Conservation (phyloP, 2,888 invertebrate genomes). For the Ctena decussata region DNA sequence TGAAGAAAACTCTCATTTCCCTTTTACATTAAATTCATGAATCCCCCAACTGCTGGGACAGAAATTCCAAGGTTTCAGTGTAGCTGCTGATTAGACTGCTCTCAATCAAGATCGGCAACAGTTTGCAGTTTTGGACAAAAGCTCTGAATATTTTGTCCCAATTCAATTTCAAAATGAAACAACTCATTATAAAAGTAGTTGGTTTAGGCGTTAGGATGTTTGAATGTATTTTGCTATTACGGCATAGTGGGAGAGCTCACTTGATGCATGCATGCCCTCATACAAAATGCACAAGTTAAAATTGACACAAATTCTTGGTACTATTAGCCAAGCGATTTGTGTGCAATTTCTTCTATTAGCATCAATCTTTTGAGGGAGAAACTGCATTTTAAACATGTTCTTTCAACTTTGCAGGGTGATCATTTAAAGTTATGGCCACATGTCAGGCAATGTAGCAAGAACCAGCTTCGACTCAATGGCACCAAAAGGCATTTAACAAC, state of each 20-base stretch:
- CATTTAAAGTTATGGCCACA: conserved; percentile 22
- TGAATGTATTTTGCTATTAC: too few species aligned
- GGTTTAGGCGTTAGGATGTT: too few species aligned
- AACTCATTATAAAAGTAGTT: too few species aligned
- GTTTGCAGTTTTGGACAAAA: too few species aligned
- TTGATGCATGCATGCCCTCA: conserved; percentile 9
- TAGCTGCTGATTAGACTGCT: too few species aligned
- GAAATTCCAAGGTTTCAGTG: too few species aligned
- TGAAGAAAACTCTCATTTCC: conserved; percentile 3
- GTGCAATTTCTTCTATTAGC: conserved; percentile 21
- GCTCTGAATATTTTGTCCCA: too few species aligned
- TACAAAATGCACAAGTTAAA: conserved; percentile 19
- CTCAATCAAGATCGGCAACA: too few species aligned
- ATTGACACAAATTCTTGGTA: conserved; percentile 3
- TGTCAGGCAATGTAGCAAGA: conserved; percentile 39
- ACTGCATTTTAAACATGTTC: conserved; percentile 42
- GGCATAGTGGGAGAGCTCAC: background rate
- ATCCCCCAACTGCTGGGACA: too few species aligned
- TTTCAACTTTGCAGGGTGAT: conserved; percentile 38
- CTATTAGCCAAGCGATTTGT: conserved; percentile 34
- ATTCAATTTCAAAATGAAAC: too few species aligned
- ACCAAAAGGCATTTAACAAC: background rate
- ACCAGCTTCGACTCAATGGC: background rate
- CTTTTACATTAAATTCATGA: background rate
- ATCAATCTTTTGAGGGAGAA: conserved; percentile 37